phyloP scores from a whole-genome alignment of 2,113 vertebrate genomes.

The Onychostruthus taczanowskii region DNA sequence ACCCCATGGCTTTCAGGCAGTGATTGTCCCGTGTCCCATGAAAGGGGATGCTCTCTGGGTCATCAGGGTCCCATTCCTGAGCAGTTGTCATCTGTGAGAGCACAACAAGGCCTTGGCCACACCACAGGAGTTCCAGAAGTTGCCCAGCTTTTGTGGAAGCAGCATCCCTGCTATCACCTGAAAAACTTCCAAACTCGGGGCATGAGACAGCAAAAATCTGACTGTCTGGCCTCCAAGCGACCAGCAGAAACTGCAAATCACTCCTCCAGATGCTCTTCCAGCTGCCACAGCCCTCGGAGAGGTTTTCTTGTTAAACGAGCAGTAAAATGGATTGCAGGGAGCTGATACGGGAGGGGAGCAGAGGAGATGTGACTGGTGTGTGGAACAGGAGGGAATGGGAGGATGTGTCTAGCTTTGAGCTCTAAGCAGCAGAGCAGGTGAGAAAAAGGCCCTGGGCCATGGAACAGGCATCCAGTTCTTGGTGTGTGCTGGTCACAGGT shows the following conservation, averaged over 20 bases:
- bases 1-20: rapidly evolving
- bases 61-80: background rate
- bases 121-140: background rate
- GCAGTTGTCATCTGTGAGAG: background rate
- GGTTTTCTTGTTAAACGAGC: background rate
- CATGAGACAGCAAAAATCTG: background rate
- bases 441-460: background rate
- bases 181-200: background rate
- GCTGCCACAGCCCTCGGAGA: background rate
- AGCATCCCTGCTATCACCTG: background rate
- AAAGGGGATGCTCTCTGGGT: background rate
- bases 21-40: rapidly evolving
- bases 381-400: background rate
- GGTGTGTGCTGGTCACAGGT: background rate
- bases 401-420: background rate
- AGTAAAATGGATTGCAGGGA: background rate
- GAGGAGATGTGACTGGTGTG: background rate
- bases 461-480: background rate
- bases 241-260: background rate
- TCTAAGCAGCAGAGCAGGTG: background rate
- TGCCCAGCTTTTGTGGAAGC: background rate
- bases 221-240: background rate
- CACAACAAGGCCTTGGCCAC: background rate
- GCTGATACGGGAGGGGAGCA: background rate
- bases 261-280: slow-evolving; percentile 1